Base-by-base conservation (phyloP, 2,113 vertebrate species). In the Paratilapia polleni region DNA sequence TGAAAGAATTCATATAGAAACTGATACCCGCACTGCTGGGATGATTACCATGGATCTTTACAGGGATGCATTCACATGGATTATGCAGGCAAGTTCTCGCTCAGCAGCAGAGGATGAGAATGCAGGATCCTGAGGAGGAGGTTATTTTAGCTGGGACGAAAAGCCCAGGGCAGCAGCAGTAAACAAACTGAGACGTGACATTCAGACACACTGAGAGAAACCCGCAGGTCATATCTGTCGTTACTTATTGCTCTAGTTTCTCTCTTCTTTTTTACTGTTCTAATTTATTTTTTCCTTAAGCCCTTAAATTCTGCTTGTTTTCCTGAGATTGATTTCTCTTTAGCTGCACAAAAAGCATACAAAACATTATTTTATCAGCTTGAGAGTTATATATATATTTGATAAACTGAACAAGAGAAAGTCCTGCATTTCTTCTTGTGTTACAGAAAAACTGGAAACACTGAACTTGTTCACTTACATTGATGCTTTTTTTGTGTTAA, bases 161-260 rank as follows among this genome's bases (percentile, higher is more conserved):
- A 68, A 83, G 78, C 81, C 41, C 83, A 31, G 80, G 54, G 86
- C 84, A 19, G 81, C 78, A 77, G 70, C 77, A 52, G 82, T 75
- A 90, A 90, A 89, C 88, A 90, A 84, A 82, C 19, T 1, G 62
- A 88, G 77, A 77, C 4, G 78, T 79, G 26, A 54, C 68, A 73
- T 26, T 73, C 43, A 70, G 59, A 83, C 77, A 38, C 73, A 56
- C 36, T 49, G 34, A 77, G 54, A 85, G 77, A 80, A 81, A 26
- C 52, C 87, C 63, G 68, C 81, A 76, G 81, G 82, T 81, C 88
- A 75, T 57, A 78, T 66, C 58, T 38, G 47, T 73, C 2, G 1
- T 54, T 73, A 14, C 66, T 73, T 31, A 54, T 52, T 54, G 24
- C 26, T 73, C 19, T 9, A 54, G 19, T 54, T 54, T 14, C 66